Percentiles rank a stretch among this genome's conserved stretches.
Evolutionary conservation across 2,113 vertebrate species (phyloP).

Genomic region (Neogobius melanostomus): DNA sequence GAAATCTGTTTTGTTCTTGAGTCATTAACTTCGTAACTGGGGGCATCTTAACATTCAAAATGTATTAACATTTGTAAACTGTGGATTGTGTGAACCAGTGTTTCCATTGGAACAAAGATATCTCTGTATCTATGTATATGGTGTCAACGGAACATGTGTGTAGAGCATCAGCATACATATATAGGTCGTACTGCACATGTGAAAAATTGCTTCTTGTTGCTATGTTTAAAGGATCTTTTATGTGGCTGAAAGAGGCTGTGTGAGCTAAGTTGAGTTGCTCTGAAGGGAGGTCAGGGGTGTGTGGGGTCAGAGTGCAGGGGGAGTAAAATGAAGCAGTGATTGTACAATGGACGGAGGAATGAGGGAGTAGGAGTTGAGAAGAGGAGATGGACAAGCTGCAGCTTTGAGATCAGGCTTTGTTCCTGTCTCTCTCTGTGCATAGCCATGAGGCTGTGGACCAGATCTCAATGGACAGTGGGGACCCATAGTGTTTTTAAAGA

Average conservation of each 20-base stretch:
- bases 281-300: conserved; percentile 31
- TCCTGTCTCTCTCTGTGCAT: not conserved
- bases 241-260: conserved; percentile 46
- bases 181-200: not conserved
- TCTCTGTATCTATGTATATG: conserved; percentile 33
- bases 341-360: conserved; percentile 41
- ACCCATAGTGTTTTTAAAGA: not conserved
- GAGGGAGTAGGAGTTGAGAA: conserved; percentile 33
- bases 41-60: no score
- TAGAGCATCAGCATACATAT: conserved; percentile 5
- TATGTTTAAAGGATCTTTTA: conserved; percentile 37
- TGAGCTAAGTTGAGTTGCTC: conserved; percentile 26
- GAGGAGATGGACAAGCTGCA: conserved; percentile 25
- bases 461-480: not conserved
- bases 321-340: conserved; percentile 54
- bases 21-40: no score
- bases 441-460: not conserved
- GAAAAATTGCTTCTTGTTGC: conserved; percentile 20
- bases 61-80: conserved; percentile 8
- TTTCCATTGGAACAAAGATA: conserved; percentile 40
- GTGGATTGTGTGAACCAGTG: conserved; percentile 43
- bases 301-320: conserved; percentile 39
- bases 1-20: no score
- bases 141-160: not conserved
- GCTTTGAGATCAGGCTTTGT: conserved; percentile 16